Base-by-base conservation (phyloP, 2,888 invertebrate genomes). In the Alsophila aescularia region DNA sequence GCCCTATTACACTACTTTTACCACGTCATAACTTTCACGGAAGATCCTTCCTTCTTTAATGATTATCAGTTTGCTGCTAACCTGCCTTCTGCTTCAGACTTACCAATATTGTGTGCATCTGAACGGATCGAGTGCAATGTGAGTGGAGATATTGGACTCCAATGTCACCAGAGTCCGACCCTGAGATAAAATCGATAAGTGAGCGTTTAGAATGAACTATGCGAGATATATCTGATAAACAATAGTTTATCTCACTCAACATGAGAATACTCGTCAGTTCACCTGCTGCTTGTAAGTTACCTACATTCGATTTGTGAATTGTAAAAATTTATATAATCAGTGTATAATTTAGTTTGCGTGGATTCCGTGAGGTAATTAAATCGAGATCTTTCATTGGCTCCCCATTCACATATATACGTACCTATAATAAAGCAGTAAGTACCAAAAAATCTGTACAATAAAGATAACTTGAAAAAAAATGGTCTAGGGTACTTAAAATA, bases 191-290 rank as follows among this genome's bases (percentile, higher is more conserved):
- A 35, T 15, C 8, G 54, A 50, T 44, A 44, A 40, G 12, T 31
- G 0, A 9, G 32, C 21, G 36, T 21, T 48, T 18, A 37, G 27
- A 32, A 54, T 27, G n/a, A 31, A 34, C 42, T 35, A 32, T 14
- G 13, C 14, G 13, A 40, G 44, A 32, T 53, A 35, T 47, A 44
- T 40, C 43, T 14, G 54, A 54, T 49, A 49, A 49, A 39, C 27
- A 34, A 29, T 51, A 21, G 13, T n/a, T 52, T 44, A 52, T 44
- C 39, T 52, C 45, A 41, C 18, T n/a, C 2, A 10, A 9, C 12
- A 10, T 10, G 9, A n/a, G 12, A 12, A n/a, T 31, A 8, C 9
- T 27, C 9, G 9, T 9, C 9, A 27, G 5, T 27, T 27, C 35
- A 24, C 36, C 36, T 37, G 48, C 41, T 14, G 2, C 18, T 16